Base-by-base conservation (phyloP, 2,113 vertebrate genomes). In the Athene cunicularia region DNA sequence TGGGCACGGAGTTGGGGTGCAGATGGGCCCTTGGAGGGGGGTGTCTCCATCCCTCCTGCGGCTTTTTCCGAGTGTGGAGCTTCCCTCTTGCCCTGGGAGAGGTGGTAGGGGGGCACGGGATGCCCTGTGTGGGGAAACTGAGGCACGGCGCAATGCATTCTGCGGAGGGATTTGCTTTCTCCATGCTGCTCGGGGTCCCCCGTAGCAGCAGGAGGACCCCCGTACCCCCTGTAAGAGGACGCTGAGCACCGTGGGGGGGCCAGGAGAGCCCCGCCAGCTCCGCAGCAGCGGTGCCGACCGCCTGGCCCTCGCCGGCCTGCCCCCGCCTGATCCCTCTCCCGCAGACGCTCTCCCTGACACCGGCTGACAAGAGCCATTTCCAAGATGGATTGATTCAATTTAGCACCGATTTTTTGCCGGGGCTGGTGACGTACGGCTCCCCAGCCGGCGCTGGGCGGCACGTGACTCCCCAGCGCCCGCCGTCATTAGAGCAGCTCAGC, bases 321-420 rank as follows among this genome's bases (percentile, higher is more conserved):
- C 95, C 95, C 98, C 97, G 30, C 98, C 98, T 98, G 98, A 98
- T 98, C 96, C 94, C 94, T 92, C 97, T 97, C 96, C 97, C 91
- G 97, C 98, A 98, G 98, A 98, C 97, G 95, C 97, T 92, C 97
- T 98, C 97, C 97, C 98, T 98, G 98, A 98, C 98, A 98, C 98
- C 39, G 97, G 95, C 98, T 98, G 98, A 98, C 98, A 99, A 98
- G 98, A 98, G 98, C 98, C 98, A 98, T 98, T 99, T 98, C 98
- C 96, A 98, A 99, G 98, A 99, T 98, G 98, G 98, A 99, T 99
- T 98, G 98, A 99, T 98, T 98, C 98, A 98, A 99, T 99, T 98
- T 98, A 98, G 98, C 98, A 97, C 98, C 96, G 95, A 98, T 98
- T 98, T 98, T 86, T 90, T 98, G 97, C 98, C 50, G 97, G 98